A percentile compares a stretch with the other conserved stretches of the same genome.
Evolutionary conservation across 2,113 vertebrate genomes (phyloP).

Genomic region (Gymnorhina tibicen): DNA sequence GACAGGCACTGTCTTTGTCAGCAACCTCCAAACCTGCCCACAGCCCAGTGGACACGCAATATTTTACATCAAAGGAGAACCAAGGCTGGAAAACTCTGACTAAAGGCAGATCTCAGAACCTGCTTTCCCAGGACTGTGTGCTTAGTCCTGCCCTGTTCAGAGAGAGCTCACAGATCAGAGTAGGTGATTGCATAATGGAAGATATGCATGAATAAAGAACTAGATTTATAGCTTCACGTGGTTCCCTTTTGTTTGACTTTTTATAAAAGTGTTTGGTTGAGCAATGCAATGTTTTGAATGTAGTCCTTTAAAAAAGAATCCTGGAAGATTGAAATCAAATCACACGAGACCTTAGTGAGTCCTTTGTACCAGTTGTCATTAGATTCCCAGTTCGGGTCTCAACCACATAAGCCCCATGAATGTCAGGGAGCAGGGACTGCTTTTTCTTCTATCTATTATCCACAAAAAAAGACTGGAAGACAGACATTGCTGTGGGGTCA

Average conservation of each 20-base stretch:
- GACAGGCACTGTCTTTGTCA: background rate
- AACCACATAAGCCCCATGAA: background rate
- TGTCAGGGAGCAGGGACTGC: background rate
- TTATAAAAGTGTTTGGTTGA: background rate
- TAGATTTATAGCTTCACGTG: background rate
- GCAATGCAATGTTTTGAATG: background rate
- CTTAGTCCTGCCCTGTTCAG: background rate
- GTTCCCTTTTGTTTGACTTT: background rate
- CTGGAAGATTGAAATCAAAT: background rate
- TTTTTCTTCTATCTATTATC: background rate
- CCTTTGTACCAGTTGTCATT: background rate
- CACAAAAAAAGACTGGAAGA: background rate
- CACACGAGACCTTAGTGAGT: background rate
- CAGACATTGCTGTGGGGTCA: background rate
- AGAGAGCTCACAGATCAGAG: background rate
- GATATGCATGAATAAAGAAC: background rate
- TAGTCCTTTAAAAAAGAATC: background rate
- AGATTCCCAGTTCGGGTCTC: background rate
- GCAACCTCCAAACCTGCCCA: background rate
- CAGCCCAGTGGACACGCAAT: background rate
- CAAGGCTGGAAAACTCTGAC: background rate
- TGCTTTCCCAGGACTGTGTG: background rate
- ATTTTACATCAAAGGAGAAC: background rate
- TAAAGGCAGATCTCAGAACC: background rate
- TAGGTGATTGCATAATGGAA: background rate